Base-by-base conservation (phyloP, 2,797 vertebrate genomes). In the Acomys russatus region DNA sequence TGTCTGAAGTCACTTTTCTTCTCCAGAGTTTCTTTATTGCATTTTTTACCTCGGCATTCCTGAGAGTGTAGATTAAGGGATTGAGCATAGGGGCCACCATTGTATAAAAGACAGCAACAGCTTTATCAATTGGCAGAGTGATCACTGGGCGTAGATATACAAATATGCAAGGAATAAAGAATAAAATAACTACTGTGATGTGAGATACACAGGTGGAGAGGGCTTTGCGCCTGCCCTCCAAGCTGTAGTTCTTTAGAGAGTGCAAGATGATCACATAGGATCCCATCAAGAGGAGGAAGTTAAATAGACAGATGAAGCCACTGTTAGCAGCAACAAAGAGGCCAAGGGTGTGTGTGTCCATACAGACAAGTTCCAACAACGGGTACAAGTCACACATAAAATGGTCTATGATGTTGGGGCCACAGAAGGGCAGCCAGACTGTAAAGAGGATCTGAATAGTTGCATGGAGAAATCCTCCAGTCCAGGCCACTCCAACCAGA, bases 151-250 rank as follows among this genome's bases (percentile, higher is more conserved):
- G 95, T 76, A 98, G 71, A 61, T 98, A 97, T 1, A 97, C 76
- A 89, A 97, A 98, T 82, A 96, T 44, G 8, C 94, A 97, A 9
- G 93, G 94, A 4, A 93, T 44, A 70, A 96, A 90, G 15, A 66
- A 96, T n/a, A 97, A 30, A 8, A 97, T 44, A 1, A 96, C 74
- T 0, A 96, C 88, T 3, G 63, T 96, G 18, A 97, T 88, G 66
- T 96, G 97, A 20, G 97, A 98, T 1, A 78, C 87, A 93, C 98
- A 98, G 22, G 97, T 98, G 11, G 97, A 98, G 30, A 97, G 88
- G 17, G 90, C 94, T 93, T 91, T 97, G 25, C 0, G 44, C 18
- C 80, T 96, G 5, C 90, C 96, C 10, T 97, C 96, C 7, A 71
- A 25, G 28, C 90, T 85, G 0, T 91, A 73, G 20, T 4, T 92